Base-by-base conservation (phyloP, 2,888 invertebrate genomes). In the Argyresthia albistria region DNA sequence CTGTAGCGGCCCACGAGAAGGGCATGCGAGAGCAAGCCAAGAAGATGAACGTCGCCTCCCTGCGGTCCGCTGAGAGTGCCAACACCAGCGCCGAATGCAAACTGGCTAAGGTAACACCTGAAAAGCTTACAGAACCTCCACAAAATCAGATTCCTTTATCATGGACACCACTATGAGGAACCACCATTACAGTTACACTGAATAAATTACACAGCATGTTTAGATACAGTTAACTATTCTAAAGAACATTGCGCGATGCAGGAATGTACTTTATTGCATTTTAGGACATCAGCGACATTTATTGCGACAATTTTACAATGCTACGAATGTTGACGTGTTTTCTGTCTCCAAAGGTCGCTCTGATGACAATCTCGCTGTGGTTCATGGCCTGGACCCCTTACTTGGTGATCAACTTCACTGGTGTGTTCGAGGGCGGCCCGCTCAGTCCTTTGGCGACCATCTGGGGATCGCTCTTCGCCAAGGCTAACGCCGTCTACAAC, bases 351-450 rank as follows among this genome's bases (percentile, higher is more conserved):
- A 25, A 25, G 90, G 94, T 97, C 53, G 96, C 97, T 52, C 86
- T 97, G 69, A 95, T 95, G 90, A 97, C 96, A 57, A 95, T 97
- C 65, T 91, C 94, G 0, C 81, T 97, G 60, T 97, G 96, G 95
- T 93, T 97, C 86, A 91, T 95, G 89, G 96, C 96, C 49, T 97
- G 97, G 97, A 95, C 95, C 25, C 96, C 96, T 8, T 97, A 96
- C 69, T 81, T 95, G 59, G 91, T 95, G 52, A 93, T 96, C 69
- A 95, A 96, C 77, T 93, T 89, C 69, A 87, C 93, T 57, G 96
- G 96, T 46, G 91, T 95, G 53, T 95, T 95, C 68, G 92, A 93
- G 64, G 90, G 90, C 54, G 88, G 89, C 46, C 91, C 90, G 48
- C 91, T 96, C 63, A 93, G 90, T 59, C 96, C 96, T 12, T 83